Percentiles rank a stretch among this genome's conserved stretches.
Conservation (phyloP, 2,888 invertebrate genomes). For the Pimpla rufipes region DNA sequence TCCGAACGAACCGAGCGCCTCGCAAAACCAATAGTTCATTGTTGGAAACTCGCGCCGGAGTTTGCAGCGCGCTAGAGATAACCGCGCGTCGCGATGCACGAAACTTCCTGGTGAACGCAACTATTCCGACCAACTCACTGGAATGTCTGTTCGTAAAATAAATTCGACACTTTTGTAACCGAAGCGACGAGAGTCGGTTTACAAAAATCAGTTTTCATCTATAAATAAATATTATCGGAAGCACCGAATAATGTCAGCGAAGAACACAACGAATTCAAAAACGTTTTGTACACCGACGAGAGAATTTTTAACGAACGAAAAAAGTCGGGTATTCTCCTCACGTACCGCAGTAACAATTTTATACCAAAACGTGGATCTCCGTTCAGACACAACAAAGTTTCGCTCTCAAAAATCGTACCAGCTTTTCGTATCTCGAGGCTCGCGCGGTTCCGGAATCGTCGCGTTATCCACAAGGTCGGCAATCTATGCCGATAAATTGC, state of each 20-base stretch:
- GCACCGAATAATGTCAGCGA: background rate
- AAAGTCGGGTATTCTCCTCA: background rate
- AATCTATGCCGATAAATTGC: background rate
- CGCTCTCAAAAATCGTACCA: conserved; percentile 29
- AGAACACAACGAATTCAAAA: background rate
- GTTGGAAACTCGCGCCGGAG: background rate
- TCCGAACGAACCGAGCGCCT: background rate
- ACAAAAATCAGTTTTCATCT: conserved; percentile 29
- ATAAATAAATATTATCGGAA: background rate
- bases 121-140: background rate
- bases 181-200: background rate
- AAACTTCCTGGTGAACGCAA: background rate
- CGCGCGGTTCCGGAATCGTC: conserved; percentile 9
- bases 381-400: background rate
- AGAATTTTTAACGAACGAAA: background rate
- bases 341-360: conserved; percentile 14
- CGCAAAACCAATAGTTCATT: background rate
- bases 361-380: conserved; percentile 11
- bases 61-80: background rate
- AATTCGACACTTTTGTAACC: background rate
- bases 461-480: background rate
- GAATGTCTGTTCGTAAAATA: background rate
- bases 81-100: background rate
- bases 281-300: background rate
- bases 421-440: conserved; percentile 10